Conservation (phyloP, 2,113 vertebrate genomes). For the Catharus fuscescens region DNA sequence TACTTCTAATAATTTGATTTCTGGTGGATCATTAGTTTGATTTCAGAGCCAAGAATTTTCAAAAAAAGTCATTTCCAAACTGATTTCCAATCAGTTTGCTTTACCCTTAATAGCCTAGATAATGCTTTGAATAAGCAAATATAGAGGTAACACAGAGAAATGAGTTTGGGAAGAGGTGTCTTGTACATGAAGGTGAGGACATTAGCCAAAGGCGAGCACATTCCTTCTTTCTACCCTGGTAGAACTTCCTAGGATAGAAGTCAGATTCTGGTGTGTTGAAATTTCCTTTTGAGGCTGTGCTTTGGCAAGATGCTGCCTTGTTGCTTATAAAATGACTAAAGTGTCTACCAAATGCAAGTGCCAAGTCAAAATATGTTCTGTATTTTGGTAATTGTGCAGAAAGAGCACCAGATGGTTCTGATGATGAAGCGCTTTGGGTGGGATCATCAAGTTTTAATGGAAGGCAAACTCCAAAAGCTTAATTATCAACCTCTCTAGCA, state of each 20-base stretch:
- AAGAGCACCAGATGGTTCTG: slow-evolving; percentile 72
- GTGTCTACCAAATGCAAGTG: slow-evolving; percentile 66
- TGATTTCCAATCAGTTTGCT: neutral
- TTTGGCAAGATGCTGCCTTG: slow-evolving; percentile 51
- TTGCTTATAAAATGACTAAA: slow-evolving; percentile 62
- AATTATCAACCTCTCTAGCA: slow-evolving; percentile 41
- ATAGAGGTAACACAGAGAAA: neutral
- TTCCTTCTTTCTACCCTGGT: neutral
- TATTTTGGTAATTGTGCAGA: slow-evolving; percentile 75
- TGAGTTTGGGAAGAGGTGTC: neutral
- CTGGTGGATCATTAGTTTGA: slow-evolving; percentile 5
- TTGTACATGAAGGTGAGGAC: neutral
- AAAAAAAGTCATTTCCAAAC: neutral
- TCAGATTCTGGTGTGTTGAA: slow-evolving; percentile 47
- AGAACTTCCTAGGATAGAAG: slow-evolving; percentile 4
- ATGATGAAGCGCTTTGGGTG: slow-evolving; percentile 59
- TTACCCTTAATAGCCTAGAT: neutral
- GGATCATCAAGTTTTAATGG: slow-evolving; percentile 62
- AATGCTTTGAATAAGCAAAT: slow-evolving; percentile 3
- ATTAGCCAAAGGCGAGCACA: neutral
- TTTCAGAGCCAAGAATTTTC: slow-evolving; percentile 3
- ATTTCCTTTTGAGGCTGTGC: slow-evolving; percentile 24
- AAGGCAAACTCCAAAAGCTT: slow-evolving; percentile 56
- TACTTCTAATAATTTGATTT: slow-evolving; percentile 25
- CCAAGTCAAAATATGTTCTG: slow-evolving; percentile 70